Conservation (phyloP, 2,797 vertebrate genomes). For the Hirundo rustica region DNA sequence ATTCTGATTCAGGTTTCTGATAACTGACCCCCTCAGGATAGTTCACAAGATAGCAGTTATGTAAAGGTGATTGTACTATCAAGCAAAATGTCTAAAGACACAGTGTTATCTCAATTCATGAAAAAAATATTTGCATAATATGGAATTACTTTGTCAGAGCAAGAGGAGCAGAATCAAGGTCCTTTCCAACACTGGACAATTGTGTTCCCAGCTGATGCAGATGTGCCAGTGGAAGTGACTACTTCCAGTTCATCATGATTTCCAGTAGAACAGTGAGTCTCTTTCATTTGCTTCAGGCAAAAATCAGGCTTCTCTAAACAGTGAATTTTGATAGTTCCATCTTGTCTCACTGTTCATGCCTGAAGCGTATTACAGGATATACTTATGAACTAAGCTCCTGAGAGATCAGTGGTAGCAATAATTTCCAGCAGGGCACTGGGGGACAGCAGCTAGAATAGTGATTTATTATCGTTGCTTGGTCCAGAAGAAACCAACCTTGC, state of each 20-base stretch:
- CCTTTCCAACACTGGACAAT: background rate
- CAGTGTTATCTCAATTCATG: background rate
- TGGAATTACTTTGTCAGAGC: background rate
- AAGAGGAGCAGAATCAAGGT: background rate
- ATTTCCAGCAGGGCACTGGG: background rate
- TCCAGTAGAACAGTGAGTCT: background rate
- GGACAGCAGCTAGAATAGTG: background rate
- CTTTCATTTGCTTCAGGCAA: conserved; percentile 15
- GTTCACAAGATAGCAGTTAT: background rate
- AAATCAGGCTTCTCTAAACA: conserved; percentile 11
- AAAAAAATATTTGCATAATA: background rate
- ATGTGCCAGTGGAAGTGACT: background rate
- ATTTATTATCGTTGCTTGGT: background rate
- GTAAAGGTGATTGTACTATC: background rate
- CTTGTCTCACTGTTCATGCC: background rate
- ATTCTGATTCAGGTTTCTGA: background rate
- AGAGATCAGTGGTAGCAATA: background rate
- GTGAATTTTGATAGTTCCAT: background rate
- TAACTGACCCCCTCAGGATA: rapidly evolving
- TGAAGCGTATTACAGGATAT: background rate
- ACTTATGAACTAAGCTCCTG: background rate
- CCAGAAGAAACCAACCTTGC: background rate
- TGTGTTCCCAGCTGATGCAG: background rate
- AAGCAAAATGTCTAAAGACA: background rate
- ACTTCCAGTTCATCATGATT: background rate